These are phyloP conservation scores for Cheilosia soror DNA, from an alignment of 2,888 invertebrate genomes.

Conservation along the genomic window DNA sequence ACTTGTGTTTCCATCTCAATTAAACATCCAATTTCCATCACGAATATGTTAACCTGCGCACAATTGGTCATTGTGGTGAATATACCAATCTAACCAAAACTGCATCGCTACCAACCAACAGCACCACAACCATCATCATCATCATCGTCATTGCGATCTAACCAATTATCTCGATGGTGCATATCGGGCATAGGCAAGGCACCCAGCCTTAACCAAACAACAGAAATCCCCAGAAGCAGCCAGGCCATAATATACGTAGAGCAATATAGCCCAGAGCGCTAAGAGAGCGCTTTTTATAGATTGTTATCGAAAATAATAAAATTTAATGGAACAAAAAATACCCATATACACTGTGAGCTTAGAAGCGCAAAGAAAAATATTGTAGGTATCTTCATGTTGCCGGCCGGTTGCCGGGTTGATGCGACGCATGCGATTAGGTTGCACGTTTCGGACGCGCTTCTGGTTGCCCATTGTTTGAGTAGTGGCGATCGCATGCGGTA, in stretches of 20 bases:
- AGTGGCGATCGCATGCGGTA: conserved; percentile 1
- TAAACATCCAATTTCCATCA: conserved; percentile 51
- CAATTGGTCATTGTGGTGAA: conserved; percentile 38
- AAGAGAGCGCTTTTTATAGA: conserved; percentile 35
- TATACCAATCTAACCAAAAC: conserved; percentile 26
- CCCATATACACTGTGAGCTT: neutral
- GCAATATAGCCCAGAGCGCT: conserved; percentile 6
- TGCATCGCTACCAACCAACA: conserved; percentile 27
- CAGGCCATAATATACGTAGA: neutral
- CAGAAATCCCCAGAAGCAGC: conserved; percentile 12
- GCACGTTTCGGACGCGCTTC: conserved; percentile 51
- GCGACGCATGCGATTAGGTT: conserved; percentile 64
- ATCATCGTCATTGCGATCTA: conserved; percentile 44
- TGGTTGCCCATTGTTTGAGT: conserved; percentile 45
- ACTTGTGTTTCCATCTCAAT: conserved; percentile 59
- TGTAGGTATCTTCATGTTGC: conserved; percentile 13
- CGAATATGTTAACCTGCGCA: conserved; percentile 27
- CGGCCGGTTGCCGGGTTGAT: conserved; percentile 39
- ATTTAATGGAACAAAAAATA: conserved; percentile 39
- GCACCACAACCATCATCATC: conserved; percentile 57
- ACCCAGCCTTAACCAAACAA: conserved; percentile 34
- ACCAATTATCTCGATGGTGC: conserved; percentile 48
- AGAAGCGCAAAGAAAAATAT: conserved; percentile 4
- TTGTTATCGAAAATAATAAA: conserved; percentile 71
- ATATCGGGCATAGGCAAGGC: conserved; percentile 15